Evolutionary conservation across 2,113 vertebrate species (phyloP), one percentile per base, ranked within the genome.

Genomic region (Notothenia rossii): DNA sequence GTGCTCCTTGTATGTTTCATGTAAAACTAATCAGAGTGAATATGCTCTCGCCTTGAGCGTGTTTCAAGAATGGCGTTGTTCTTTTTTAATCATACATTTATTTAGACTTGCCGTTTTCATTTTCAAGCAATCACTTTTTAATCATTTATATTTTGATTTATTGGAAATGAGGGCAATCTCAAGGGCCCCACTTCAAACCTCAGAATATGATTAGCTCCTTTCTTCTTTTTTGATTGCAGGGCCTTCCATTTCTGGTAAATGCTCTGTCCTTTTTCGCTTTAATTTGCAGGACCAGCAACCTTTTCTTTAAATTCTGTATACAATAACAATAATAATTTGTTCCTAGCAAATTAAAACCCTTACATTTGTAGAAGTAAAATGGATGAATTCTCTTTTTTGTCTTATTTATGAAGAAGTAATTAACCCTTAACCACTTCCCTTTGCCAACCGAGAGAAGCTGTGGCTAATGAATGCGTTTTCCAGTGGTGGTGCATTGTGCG

Each of bases 401-500:
- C 36, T 64, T 10, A 68, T 50, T 55, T 40, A 62, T 20, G 61
- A 60, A 25, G 36, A 11, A 33, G 15, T 74, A n/a, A 49, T 2
- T 56, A 64, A 70, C 49, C 60, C 73, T 51, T 51, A 18, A 40
- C 17, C 36, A 17, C 33, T 53, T 63, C 29, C 6, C 5, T 13
- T 49, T 53, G 58, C 29, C 4, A 3, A 10, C 43, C 72, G n/a
- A 59, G 10, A 68, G 15, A 68, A 25, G 46, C 20, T 10, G 15
- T 9, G 49, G 36, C 14, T 79, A 68, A 72, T 53, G 13, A 82
- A 65, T 53, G 0, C 70, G 51, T 51, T 43, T 70, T 81, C 53
- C 51, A 75, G 51, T 29, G 50, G 20, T 22, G 54, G 22, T 63
- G 62, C 56, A 75, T 75, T 76, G 77, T 86, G 81, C 29, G 0